These are phyloP conservation scores for Pasiphila rectangulata DNA, from an alignment of 2,888 invertebrate genomes.

Conservation along the genomic window DNA sequence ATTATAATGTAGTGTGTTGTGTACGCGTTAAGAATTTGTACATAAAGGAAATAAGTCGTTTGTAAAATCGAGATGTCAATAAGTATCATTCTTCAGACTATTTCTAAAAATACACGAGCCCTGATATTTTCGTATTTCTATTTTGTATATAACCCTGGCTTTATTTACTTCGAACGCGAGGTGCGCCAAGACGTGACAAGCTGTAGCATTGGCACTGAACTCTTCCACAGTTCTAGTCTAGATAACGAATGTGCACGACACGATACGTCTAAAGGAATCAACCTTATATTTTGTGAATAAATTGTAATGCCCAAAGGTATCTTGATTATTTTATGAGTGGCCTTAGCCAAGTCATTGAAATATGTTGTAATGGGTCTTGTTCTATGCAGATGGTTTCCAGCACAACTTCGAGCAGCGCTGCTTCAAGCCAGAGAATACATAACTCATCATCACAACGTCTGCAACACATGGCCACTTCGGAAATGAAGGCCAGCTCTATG, in stretches of 20 bases:
- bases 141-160: slow-evolving; percentile 68
- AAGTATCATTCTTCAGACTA: slow-evolving; percentile 33
- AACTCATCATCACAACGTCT: slow-evolving; percentile 80
- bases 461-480: slow-evolving; percentile 82
- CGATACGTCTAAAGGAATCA: slow-evolving; percentile 37
- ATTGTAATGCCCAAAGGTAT: slow-evolving; percentile 26
- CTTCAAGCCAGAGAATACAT: slow-evolving; percentile 81
- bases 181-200: slow-evolving; percentile 76
- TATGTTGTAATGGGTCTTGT: slow-evolving; percentile 16
- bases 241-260: slow-evolving; percentile 66
- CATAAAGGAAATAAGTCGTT: too few relatives aligned
- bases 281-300: slow-evolving; percentile 16
- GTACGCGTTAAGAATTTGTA: too few relatives aligned
- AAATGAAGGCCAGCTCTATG: slow-evolving; percentile 90
- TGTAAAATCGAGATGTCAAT: slow-evolving; percentile 39
- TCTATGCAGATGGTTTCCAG: slow-evolving; percentile 77
- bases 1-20: too few relatives aligned
- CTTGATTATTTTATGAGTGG: slow-evolving; percentile 6
- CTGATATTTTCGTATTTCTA: slow-evolving; percentile 65
- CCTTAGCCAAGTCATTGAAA: slow-evolving; percentile 1
- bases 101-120: slow-evolving; percentile 49
- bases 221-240: slow-evolving; percentile 67
- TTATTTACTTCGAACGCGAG: slow-evolving; percentile 64
- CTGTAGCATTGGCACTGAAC: slow-evolving; percentile 77
- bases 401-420: slow-evolving; percentile 81